Evolutionary conservation across 2,888 invertebrate species (phyloP).

Genomic region (Amphipyra berbera): DNA sequence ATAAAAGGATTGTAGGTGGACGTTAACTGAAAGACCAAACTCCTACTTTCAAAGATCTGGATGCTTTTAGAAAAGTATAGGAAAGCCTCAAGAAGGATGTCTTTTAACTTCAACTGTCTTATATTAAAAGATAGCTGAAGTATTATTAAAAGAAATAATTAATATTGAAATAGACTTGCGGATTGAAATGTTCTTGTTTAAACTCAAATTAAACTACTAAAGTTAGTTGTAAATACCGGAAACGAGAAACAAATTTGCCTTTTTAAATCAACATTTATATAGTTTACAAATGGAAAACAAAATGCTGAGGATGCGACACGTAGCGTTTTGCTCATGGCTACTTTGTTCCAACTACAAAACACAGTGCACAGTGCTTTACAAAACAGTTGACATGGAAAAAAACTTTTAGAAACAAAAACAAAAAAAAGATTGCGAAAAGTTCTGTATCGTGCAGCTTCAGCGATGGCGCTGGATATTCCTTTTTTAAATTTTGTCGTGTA

Average conservation of each 20-base stretch:
- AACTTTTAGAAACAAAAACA: slow-evolving; percentile 20
- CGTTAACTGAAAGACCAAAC: too few relatives aligned
- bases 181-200: background rate
- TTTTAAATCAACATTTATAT: slow-evolving; percentile 18
- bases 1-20: slow-evolving; percentile 16
- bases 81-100: too few relatives aligned
- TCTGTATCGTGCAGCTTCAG: slow-evolving; percentile 51
- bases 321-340: slow-evolving; percentile 34
- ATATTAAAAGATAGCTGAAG: too few relatives aligned
- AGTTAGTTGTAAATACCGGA: background rate
- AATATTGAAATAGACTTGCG: too few relatives aligned
- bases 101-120: too few relatives aligned
- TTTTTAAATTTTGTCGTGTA: slow-evolving; percentile 60
- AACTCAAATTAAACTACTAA: background rate
- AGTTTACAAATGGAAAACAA: slow-evolving; percentile 30
- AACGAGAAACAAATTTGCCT: background rate
- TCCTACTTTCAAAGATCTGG: too few relatives aligned
- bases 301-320: slow-evolving; percentile 30
- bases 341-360: slow-evolving; percentile 56
- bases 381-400: slow-evolving; percentile 54
- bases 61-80: too few relatives aligned
- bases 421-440: slow-evolving; percentile 52
- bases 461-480: slow-evolving; percentile 43
- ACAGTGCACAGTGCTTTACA: slow-evolving; percentile 44
- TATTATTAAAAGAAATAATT: too few relatives aligned